Conservation (phyloP, 2,797 vertebrate species). For the Mycteria americana region DNA sequence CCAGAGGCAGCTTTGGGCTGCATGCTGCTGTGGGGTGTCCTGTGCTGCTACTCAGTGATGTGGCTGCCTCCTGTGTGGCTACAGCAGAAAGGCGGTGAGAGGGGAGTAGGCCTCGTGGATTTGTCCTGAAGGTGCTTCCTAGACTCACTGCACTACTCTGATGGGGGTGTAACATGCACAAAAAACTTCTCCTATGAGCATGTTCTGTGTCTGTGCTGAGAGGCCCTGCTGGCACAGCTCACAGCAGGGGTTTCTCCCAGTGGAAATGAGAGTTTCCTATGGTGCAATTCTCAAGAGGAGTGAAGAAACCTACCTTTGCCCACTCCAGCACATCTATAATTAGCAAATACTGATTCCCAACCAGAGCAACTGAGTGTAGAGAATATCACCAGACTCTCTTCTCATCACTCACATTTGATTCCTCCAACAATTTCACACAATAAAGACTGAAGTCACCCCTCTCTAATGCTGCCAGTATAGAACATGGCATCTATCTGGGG, state of each 20-base stretch:
- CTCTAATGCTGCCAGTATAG: not conserved
- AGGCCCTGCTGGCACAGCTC: not conserved
- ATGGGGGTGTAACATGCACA: not conserved
- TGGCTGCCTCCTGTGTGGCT: not conserved
- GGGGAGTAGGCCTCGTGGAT: not conserved
- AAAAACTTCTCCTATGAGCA: not conserved
- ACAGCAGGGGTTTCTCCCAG: not conserved
- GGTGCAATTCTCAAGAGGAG: not conserved
- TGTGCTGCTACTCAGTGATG: not conserved
- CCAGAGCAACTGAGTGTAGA: not conserved
- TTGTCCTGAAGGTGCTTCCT: not conserved
- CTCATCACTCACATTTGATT: not conserved
- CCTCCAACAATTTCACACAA: not conserved
- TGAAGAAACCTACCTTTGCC: not conserved
- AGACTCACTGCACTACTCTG: not conserved
- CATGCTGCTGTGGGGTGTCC: not conserved
- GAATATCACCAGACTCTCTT: not conserved
- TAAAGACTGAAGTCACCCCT: not conserved
- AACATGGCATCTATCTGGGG: not conserved
- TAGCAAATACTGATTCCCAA: not conserved
- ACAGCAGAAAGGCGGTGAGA: not conserved
- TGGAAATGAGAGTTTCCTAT: not conserved
- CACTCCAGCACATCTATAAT: not conserved
- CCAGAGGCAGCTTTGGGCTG: not conserved
- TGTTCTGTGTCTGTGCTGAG: not conserved